Conservation (phyloP, 2,888 invertebrate species). For the Tetranychus truncatus region DNA sequence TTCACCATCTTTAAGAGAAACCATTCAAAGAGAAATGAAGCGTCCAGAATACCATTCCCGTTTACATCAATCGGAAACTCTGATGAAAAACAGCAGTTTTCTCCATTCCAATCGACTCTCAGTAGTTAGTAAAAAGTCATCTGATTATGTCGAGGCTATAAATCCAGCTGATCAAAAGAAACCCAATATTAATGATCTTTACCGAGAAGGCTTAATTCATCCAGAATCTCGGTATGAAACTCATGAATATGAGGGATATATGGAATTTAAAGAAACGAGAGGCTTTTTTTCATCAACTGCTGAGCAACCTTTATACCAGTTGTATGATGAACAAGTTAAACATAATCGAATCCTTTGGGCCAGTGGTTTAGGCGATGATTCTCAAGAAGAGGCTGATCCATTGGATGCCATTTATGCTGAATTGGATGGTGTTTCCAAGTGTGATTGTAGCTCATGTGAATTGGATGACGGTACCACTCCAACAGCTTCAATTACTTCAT, state of each 20-base stretch:
- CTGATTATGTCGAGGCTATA: neutral
- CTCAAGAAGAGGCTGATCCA: neutral
- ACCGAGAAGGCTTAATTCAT: neutral
- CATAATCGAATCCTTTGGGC: neutral
- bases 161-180: neutral
- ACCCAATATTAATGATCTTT: neutral
- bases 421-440: neutral
- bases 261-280: neutral
- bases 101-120: neutral
- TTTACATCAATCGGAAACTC: neutral
- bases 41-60: neutral
- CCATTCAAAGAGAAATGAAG: neutral
- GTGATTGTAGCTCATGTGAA: neutral
- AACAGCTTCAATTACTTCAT: neutral
- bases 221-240: neutral
- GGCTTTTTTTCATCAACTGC: neutral
- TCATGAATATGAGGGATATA: conserved; percentile 1
- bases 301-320: conserved; percentile 8
- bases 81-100: neutral
- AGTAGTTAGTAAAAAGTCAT: neutral
- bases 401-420: neutral
- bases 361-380: neutral
- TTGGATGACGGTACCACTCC: neutral
- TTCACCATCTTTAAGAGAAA: neutral
- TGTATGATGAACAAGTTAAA: conserved; percentile 9